Evolutionary conservation across 2,113 vertebrate species (phyloP).

Genomic region (Hypanus sabinus): DNA sequence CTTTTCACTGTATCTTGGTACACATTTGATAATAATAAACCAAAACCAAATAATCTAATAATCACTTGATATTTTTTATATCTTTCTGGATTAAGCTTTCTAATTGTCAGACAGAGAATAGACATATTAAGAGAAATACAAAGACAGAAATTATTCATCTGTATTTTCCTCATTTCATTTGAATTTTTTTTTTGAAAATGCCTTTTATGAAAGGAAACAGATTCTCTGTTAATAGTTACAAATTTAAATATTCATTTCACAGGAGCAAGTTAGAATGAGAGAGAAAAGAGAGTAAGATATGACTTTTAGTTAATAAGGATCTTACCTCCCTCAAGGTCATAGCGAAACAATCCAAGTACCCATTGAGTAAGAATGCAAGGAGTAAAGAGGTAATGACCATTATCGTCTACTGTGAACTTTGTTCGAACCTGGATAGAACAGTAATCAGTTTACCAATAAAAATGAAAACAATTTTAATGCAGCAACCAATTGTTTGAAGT

Average conservation of each 20-base stretch:
- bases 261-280: background rate
- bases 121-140: no score
- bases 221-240: background rate
- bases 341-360: constrained; percentile 89
- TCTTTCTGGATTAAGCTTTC: background rate
- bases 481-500: background rate
- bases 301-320: constrained; percentile 39
- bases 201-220: background rate
- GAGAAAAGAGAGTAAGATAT: constrained; percentile 35
- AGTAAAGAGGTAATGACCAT: constrained; percentile 92
- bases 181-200: background rate
- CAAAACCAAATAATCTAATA: background rate
- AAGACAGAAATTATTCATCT: background rate
- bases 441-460: constrained; percentile 35
- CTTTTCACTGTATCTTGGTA: no score
- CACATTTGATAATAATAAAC: no score
- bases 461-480: background rate
- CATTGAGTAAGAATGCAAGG: constrained; percentile 91
- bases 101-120: background rate
- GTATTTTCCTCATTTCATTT: background rate
- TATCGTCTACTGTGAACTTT: constrained; percentile 85
- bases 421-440: constrained; percentile 65
- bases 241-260: constrained; percentile 24
- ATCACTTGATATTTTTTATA: background rate
- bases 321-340: constrained; percentile 82